phyloP scores from a whole-genome alignment of 92 coral and sea anemone species.

The Palythoa grandis region DNA sequence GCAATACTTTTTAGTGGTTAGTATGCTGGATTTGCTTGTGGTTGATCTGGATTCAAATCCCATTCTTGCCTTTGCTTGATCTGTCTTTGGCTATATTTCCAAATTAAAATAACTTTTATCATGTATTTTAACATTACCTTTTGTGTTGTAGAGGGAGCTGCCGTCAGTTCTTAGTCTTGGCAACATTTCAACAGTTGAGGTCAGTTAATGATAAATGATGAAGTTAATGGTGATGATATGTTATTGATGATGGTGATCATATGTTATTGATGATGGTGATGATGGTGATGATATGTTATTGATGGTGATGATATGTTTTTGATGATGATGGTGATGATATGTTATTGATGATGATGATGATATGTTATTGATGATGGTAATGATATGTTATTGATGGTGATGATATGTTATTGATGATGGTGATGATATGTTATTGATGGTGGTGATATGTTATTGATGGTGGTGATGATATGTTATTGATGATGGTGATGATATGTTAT shows the following conservation, averaged over 20 bases:
- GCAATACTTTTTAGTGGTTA: too few relatives aligned
- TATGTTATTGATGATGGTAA: not conserved
- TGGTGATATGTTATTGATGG: not conserved
- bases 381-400: not conserved
- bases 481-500: not conserved
- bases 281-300: not conserved
- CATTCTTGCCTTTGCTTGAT: not conserved
- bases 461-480: not conserved
- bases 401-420: not conserved
- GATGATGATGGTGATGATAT: too few relatives aligned
- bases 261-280: not conserved
- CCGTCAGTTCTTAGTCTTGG: slow-evolving; percentile 65
- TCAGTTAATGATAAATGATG: not conserved
- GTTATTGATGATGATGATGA: not conserved
- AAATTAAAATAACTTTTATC: not conserved
- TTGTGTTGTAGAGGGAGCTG: slow-evolving; percentile 57
- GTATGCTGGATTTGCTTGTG: too few relatives aligned
- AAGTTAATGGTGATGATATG: not conserved
- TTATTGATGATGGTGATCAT: not conserved
- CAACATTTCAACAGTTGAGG: slow-evolving; percentile 75
- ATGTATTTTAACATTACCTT: too few relatives aligned
- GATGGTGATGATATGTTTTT: not conserved
- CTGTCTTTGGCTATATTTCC: not conserved
- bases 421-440: not conserved
- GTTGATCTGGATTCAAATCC: too few relatives aligned